Percentiles rank a stretch among this genome's conserved stretches.
phyloP scores from a whole-genome alignment of 2,888 invertebrate species.

The Tanypteryx hageni region DNA sequence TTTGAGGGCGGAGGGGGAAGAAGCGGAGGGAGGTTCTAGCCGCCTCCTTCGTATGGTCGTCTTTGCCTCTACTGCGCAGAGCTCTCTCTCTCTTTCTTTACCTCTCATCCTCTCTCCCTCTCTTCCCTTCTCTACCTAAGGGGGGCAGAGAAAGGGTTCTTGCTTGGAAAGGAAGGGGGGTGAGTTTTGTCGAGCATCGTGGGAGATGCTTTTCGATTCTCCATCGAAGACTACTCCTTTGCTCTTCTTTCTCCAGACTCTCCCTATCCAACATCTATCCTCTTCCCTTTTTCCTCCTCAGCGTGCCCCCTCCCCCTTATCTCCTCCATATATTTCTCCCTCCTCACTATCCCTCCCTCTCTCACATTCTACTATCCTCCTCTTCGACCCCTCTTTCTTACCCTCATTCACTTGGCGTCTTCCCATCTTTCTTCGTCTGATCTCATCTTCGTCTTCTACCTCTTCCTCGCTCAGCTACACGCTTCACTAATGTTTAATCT shows the following conservation, averaged over 20 bases:
- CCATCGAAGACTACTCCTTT: conserved; percentile 7
- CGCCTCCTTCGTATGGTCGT: background rate
- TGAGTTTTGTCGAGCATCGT: background rate
- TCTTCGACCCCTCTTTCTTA: background rate
- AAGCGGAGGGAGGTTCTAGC: background rate
- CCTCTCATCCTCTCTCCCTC: background rate
- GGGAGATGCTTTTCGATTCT: conserved; percentile 32
- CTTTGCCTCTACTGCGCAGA: background rate
- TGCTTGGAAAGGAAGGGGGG: background rate
- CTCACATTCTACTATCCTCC: background rate
- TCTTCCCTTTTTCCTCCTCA: background rate
- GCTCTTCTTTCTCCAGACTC: conserved; percentile 21
- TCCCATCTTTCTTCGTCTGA: background rate
- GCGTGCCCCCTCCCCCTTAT: no score
- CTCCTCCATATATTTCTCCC: background rate
- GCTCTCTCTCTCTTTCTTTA: background rate
- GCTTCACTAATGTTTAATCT: background rate
- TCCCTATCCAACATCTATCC: background rate
- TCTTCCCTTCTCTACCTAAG: background rate
- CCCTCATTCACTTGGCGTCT: conserved; percentile 24
- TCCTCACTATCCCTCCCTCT: background rate
- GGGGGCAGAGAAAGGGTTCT: no score
- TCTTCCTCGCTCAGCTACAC: background rate
- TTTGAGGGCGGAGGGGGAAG: background rate
- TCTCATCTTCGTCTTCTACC: background rate